Evolutionary conservation across 2,113 vertebrate species (phyloP), one percentile per base, ranked within the genome.

Genomic region (Alethe diademata): DNA sequence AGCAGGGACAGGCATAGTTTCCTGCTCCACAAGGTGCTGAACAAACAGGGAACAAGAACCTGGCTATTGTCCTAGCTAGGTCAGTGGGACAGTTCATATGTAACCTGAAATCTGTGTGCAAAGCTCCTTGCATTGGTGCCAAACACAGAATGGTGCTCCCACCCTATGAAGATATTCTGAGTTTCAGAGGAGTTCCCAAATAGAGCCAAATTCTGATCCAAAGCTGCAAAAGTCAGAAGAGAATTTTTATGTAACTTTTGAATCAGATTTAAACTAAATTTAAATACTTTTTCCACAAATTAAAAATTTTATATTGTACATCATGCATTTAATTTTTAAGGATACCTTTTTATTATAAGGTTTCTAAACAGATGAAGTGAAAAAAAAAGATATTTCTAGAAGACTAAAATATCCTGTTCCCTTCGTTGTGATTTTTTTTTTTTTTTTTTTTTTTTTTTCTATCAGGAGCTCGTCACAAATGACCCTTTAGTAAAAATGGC

Each of bases 71-170:
- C 67, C 47, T 53, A n/a, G 35, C 25, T 71, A 33, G 51, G 78
- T 48, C 48, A 64, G 36, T 1, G 2, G 12, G 15, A 61, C 5
- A 6, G 5, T 61, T 23, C 0, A 0, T 16, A 5, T 5, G 12
- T 48, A 48, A 79, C 40, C 42, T 45, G 73, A 56, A 85, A 69
- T 43, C n/a, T 28, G 5, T 16, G 20, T 38, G 51, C 13, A 14
- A 20, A 50, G 43, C 8, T 73, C 5, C 50, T 73, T 80, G 33
- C 1, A 1, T 29, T 54, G 38, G 6, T 83, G 50, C 18, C 50
- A 60, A 86, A 29, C 11, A 7, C 11, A 29, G 67, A 75, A 80
- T 0, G 1, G 23, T 66, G 61, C 58, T 93, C 33, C 22, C 14
- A 62, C 17, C 8, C 14, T 10, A 5, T 26, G 53, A 17, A 38